A percentile compares a stretch with the other conserved stretches of the same genome.
These are phyloP conservation scores for Ophioninae sp. DNA, from an alignment of 2,888 invertebrate genomes.

Conservation along the genomic window DNA sequence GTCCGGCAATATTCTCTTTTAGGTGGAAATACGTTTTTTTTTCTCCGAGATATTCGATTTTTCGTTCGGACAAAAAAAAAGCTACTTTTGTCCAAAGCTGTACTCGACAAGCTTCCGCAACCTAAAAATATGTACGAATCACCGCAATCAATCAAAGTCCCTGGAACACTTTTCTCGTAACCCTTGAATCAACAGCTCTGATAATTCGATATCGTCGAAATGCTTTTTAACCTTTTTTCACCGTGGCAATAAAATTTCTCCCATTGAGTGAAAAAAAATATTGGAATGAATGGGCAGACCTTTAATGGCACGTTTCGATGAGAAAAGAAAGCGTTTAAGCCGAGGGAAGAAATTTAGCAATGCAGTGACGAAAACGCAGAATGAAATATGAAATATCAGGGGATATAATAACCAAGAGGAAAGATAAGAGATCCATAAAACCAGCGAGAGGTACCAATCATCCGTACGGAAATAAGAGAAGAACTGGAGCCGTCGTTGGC, in stretches of 20 bases:
- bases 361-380: conserved; percentile 13
- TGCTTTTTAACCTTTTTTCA: background rate
- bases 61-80: no score
- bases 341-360: conserved; percentile 43
- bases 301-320: conserved; percentile 35
- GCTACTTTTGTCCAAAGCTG: no score
- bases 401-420: conserved; percentile 65
- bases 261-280: conserved; percentile 5
- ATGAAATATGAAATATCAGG: conserved; percentile 61
- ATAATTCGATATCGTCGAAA: background rate
- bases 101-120: background rate
- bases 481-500: conserved; percentile 35
- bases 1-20: background rate
- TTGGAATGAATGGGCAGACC: background rate
- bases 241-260: background rate
- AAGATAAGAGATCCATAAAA: conserved; percentile 15
- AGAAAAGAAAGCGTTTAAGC: conserved; percentile 52
- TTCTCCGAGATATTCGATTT: no score
- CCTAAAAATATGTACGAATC: background rate
- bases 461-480: conserved; percentile 47
- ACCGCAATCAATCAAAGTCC: background rate
- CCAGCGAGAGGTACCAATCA: conserved; percentile 25
- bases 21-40: no score
- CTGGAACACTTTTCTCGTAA: background rate
- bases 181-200: background rate